These are phyloP conservation scores for Ceyx margarethae DNA, from an alignment of 2,113 vertebrate species.

Conservation along the genomic window DNA sequence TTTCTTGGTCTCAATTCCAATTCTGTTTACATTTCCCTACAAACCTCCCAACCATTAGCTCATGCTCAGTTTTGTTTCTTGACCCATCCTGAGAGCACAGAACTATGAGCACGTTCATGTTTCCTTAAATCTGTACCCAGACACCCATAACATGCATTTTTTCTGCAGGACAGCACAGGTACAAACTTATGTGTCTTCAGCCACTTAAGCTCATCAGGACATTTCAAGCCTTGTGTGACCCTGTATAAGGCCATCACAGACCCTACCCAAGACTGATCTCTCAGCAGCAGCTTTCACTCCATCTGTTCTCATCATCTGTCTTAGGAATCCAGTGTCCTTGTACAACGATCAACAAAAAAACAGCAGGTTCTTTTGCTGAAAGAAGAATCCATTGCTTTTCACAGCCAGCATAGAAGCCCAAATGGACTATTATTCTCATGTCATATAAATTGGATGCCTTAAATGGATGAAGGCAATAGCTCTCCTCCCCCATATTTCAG, in stretches of 20 bases:
- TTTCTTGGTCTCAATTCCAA: neutral
- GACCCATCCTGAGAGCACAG: neutral
- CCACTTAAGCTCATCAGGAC: neutral
- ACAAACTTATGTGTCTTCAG: neutral
- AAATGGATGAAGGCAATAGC: neutral
- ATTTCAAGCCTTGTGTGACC: neutral
- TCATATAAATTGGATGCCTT: neutral
- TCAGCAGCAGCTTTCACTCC: neutral
- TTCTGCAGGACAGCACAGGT: neutral
- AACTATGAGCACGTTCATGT: accelerated
- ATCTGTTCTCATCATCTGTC: neutral
- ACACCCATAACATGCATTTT: neutral
- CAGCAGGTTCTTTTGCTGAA: neutral
- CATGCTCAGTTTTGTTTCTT: neutral
- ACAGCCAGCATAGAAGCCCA: neutral
- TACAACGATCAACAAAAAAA: neutral
- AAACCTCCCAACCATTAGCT: neutral
- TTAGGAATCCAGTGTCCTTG: neutral
- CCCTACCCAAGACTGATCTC: neutral
- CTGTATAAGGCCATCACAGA: neutral
- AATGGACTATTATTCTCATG: neutral
- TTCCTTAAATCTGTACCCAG: neutral
- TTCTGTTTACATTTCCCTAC: neutral
- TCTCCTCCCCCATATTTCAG: neutral
- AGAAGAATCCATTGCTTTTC: neutral